Percentiles rank a stretch among this genome's conserved stretches.
phyloP scores from a whole-genome alignment of 2,113 vertebrate genomes.

The Brachypodius melanocephalos region DNA sequence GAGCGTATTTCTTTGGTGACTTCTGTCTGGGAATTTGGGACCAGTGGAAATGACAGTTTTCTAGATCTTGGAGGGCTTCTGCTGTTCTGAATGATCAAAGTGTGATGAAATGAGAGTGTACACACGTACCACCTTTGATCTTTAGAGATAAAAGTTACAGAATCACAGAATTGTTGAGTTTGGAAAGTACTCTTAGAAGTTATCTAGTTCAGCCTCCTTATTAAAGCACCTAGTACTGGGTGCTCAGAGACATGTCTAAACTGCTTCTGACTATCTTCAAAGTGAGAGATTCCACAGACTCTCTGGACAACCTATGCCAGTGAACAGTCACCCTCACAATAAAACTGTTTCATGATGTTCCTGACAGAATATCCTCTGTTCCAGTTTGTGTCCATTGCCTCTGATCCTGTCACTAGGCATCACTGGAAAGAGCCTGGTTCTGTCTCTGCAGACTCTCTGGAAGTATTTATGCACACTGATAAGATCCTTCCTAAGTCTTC shows the following conservation, averaged over 20 bases:
- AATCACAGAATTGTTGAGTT: neutral
- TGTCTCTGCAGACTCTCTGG: neutral
- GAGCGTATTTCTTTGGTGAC: neutral
- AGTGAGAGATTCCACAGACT: neutral
- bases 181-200: neutral
- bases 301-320: neutral
- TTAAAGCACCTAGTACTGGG: neutral
- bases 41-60: neutral
- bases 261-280: neutral
- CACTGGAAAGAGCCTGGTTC: neutral
- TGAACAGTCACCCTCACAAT: neutral
- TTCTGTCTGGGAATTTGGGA: neutral
- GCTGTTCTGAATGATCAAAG: neutral
- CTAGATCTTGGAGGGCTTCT: neutral
- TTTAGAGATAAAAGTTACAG: neutral
- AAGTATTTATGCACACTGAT: neutral
- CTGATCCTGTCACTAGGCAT: neutral
- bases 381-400: neutral
- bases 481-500: neutral
- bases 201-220: rapidly evolving
- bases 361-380: neutral
- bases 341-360: neutral
- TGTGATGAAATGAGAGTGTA: neutral
- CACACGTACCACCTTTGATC: neutral
- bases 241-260: neutral